These are phyloP conservation scores for Cosmopolites sordidus DNA, from an alignment of 2,888 invertebrate species.

Conservation along the genomic window DNA sequence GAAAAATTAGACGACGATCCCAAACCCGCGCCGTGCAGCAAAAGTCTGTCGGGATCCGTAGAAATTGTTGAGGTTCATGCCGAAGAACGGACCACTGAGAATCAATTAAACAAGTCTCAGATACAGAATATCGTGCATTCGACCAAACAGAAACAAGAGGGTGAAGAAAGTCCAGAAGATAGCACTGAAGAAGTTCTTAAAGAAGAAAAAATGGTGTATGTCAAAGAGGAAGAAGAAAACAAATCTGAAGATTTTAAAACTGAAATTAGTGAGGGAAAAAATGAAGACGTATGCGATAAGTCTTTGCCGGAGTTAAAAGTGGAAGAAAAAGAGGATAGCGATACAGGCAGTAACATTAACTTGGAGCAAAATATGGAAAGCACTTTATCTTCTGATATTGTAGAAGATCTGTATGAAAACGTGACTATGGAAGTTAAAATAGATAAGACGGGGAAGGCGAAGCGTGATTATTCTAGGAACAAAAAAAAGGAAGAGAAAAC, in stretches of 20 bases:
- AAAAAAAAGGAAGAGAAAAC: conserved; percentile 48
- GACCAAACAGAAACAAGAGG: conserved; percentile 24
- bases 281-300: conserved; percentile 2
- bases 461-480: conserved; percentile 58
- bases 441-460: conserved; percentile 60
- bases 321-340: conserved; percentile 3
- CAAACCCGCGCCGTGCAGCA: neutral
- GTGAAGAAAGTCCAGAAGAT: conserved; percentile 25
- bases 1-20: neutral
- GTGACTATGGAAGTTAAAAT: conserved; percentile 56
- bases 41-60: conserved; percentile 37
- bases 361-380: neutral
- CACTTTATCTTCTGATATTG: neutral
- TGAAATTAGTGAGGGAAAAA: conserved; percentile 18
- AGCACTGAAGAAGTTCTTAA: conserved; percentile 19
- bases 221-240: conserved; percentile 28
- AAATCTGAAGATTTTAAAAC: conserved; percentile 21
- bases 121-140: conserved; percentile 44
- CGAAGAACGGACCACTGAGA: conserved; percentile 45
- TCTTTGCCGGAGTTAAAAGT: neutral
- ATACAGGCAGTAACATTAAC: neutral
- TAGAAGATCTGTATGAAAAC: conserved; percentile 50
- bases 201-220: conserved; percentile 18
- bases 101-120: conserved; percentile 43
- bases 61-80: conserved; percentile 49